Evolutionary conservation across 2,888 invertebrate genomes (phyloP).

Genomic region (Ptilodon capucinus): DNA sequence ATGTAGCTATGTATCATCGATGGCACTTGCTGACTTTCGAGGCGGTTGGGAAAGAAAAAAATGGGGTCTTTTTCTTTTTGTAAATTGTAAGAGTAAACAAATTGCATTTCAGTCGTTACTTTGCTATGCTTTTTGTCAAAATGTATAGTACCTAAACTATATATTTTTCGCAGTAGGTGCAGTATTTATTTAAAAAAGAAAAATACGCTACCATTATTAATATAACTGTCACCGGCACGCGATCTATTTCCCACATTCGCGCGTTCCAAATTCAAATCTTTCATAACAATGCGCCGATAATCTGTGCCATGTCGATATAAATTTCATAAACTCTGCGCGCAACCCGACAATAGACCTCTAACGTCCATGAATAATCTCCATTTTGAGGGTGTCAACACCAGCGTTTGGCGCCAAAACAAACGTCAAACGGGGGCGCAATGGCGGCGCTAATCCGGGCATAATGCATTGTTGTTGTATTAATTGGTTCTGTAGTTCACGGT

Average conservation of each 20-base stretch:
- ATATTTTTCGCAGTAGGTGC: too few species aligned
- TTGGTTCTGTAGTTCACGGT: conserved; percentile 47
- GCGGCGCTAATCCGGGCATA: conserved; percentile 59
- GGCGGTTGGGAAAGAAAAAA: too few species aligned
- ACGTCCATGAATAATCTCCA: conserved; percentile 80
- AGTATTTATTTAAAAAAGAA: not conserved
- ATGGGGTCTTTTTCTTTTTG: too few species aligned
- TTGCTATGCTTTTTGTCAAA: not conserved
- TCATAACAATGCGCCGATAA: conserved; percentile 73
- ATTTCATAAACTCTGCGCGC: conserved; percentile 74
- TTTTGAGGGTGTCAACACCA: conserved; percentile 79
- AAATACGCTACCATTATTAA: conserved; percentile 53
- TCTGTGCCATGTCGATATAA: conserved; percentile 77
- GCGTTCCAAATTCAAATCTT: conserved; percentile 66
- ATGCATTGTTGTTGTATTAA: conserved; percentile 61
- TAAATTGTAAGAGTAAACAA: too few species aligned
- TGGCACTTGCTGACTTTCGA: not conserved
- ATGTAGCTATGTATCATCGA: not conserved
- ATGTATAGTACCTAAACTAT: too few species aligned
- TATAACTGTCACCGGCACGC: conserved; percentile 71
- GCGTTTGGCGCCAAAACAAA: conserved; percentile 70
- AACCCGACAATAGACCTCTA: conserved; percentile 71
- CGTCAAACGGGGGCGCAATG: conserved; percentile 65
- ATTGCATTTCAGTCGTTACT: too few species aligned
- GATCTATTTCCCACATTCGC: conserved; percentile 61